Conservation (phyloP, 2,113 vertebrate genomes). For the Boleophthalmus pectinirostris region DNA sequence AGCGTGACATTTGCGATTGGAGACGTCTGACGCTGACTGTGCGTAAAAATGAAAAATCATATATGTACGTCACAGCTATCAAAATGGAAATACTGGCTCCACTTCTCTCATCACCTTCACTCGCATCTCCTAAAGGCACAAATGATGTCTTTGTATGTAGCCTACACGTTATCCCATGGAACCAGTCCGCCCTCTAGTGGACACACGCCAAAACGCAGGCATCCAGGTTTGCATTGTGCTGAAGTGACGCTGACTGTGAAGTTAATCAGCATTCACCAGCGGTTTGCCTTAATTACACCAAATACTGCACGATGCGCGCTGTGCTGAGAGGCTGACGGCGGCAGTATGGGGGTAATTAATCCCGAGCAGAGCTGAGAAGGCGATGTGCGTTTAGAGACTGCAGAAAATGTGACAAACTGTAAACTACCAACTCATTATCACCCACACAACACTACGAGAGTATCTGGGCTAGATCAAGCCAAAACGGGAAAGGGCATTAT, state of each 20-base stretch:
- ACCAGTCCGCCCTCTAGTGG: conserved; percentile 60
- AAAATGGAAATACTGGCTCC: no score
- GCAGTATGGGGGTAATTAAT: conserved; percentile 10
- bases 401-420: neutral
- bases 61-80: neutral
- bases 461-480: no score
- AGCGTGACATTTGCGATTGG: conserved; percentile 22
- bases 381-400: neutral
- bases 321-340: neutral
- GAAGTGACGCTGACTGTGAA: neutral
- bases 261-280: conserved; percentile 23
- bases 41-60: conserved; percentile 35
- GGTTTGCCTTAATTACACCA: conserved; percentile 28
- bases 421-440: neutral
- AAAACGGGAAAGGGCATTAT: neutral
- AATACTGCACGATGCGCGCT: conserved; percentile 2
- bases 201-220: conserved; percentile 31
- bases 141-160: conserved; percentile 17
- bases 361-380: neutral
- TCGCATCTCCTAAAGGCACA: conserved; percentile 12
- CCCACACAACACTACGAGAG: no score
- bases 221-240: neutral
- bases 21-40: conserved; percentile 20
- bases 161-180: conserved; percentile 17
- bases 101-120: conserved; percentile 1